Evolutionary conservation across 2,113 vertebrate genomes (phyloP), one percentile per base, ranked within the genome.

Genomic region (Entomyzon cyanotis): DNA sequence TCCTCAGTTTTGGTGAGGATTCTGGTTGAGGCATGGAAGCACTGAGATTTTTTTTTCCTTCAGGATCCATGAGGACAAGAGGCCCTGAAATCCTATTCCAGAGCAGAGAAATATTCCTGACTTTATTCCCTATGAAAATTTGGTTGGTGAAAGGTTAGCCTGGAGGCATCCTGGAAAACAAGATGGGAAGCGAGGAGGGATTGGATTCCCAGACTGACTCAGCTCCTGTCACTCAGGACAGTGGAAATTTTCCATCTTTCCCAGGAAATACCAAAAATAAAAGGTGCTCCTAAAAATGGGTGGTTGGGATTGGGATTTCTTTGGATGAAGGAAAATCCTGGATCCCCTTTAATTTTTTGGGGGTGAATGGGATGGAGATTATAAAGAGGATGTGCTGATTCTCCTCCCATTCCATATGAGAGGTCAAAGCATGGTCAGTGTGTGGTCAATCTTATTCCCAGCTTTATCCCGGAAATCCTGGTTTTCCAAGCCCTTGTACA

Each of bases 371-470:
- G 47, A 13, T 49, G 8, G 14, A 11, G 14, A 18, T 8, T 22
- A 1, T 13, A 10, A 49, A 22, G 9, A 27, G 9, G 4, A 58
- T 8, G 11, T 11, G 18, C 6, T 11, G 18, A 23, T n/a, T 49
- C 15, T 49, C 30, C 64, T 18, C 42, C 41, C 23, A 7, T 39
- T 67, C 33, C 24, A 25, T 50, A 5, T 50, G 18, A 50, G 53
- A 68, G n/a, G 67, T 5, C 24, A 22, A 44, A 63, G 4, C 37
- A 25, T 0, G 0, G 4, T 2, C 1, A 0, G 5, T 0, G 0
- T 16, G 21, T 25, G 23, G 33, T 19, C 10, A 0, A 5, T 47
- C 23, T 28, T 15, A 18, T n/a, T 16, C 35, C 4, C 46, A 5
- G 31, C 46, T 20, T 15, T 11, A 69, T 82, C 64, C 53, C 64